A percentile compares a stretch with the other conserved stretches of the same genome.
Evolutionary conservation across 2,113 vertebrate species (phyloP).

Genomic region (Peromyscus californicus): DNA sequence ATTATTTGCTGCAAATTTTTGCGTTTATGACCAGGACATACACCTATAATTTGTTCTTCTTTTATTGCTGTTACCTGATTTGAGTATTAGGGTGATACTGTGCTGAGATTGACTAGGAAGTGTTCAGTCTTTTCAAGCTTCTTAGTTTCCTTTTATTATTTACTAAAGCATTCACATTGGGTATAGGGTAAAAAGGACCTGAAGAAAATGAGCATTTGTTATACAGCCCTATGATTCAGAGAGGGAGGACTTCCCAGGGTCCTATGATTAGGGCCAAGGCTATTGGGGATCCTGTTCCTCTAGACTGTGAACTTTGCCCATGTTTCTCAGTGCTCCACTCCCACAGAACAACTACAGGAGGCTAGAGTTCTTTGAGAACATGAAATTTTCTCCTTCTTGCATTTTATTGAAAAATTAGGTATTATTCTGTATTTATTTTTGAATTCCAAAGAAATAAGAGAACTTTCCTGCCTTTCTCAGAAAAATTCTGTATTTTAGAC

Average conservation of each 20-base stretch:
- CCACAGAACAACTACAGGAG: not conserved
- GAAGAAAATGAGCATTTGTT: not conserved
- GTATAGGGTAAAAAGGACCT: not conserved
- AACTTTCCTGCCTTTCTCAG: not conserved
- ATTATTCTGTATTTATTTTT: not conserved
- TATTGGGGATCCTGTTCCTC: not conserved
- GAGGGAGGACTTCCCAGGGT: not conserved
- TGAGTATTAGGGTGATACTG: not conserved
- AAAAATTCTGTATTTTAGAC: constrained; percentile 23
- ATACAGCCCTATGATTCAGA: not conserved
- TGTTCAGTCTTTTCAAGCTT: not conserved
- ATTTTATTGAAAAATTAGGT: not conserved
- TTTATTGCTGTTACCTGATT: not conserved
- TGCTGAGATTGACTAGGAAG: not conserved
- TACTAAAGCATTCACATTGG: not conserved
- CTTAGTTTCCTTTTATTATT: not conserved
- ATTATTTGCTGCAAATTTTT: not conserved
- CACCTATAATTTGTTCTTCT: not conserved
- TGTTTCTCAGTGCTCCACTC: not conserved
- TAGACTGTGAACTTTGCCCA: not conserved
- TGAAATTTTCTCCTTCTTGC: not conserved
- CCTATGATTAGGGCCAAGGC: not conserved
- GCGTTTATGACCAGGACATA: not conserved
- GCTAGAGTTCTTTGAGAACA: not conserved
- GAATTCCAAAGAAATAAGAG: not conserved